Conservation (phyloP, 2,113 vertebrate genomes). For the Erythrocercus mccallii region DNA sequence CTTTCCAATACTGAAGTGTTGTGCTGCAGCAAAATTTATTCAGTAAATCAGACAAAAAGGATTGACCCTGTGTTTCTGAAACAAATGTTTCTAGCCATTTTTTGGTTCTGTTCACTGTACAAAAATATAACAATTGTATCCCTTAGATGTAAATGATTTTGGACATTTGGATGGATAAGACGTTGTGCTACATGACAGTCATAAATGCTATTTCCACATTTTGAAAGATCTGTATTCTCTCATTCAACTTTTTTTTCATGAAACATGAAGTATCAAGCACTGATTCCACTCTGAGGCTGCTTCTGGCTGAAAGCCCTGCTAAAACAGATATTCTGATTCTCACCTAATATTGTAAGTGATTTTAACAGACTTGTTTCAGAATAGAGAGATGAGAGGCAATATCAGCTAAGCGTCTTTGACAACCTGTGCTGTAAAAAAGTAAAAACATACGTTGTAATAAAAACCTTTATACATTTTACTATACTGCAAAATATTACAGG, state of each 20-base stretch:
- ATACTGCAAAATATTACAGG: not conserved
- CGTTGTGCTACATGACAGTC: fast-evolving
- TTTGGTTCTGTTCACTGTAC: not conserved
- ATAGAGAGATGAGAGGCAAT: not conserved
- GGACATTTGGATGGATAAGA: not conserved
- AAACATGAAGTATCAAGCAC: not conserved
- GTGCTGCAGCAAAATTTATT: not conserved
- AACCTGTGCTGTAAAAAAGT: not conserved
- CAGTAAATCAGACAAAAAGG: not conserved
- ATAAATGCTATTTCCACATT: not conserved
- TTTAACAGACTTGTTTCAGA: slow-evolving; percentile 7
- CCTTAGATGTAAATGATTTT: not conserved
- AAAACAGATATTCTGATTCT: not conserved
- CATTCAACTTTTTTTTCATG: not conserved
- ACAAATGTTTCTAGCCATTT: not conserved
- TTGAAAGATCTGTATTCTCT: not conserved
- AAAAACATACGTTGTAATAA: not conserved
- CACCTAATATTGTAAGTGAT: not conserved
- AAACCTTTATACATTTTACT: not conserved
- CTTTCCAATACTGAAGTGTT: not conserved
- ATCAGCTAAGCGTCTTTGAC: not conserved
- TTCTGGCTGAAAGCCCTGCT: not conserved
- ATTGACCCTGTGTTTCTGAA: not conserved
- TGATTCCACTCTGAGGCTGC: not conserved
- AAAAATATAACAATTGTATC: not conserved